Evolutionary conservation across 1,140 invertebrate species (phyloP).

Genomic region (Sminthurinus signatus): DNA sequence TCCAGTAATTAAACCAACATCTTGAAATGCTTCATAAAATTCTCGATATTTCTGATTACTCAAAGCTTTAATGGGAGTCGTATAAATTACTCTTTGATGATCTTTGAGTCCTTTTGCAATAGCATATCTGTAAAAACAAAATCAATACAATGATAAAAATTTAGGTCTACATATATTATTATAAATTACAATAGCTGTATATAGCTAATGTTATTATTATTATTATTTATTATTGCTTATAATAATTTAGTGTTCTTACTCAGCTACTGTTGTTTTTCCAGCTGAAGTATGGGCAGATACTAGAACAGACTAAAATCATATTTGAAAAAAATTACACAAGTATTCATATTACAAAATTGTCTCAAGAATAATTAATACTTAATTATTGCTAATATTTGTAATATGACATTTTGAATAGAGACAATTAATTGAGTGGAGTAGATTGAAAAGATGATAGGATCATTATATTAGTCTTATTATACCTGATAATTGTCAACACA

Average conservation of each 20-base stretch:
- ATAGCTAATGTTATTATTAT: no score
- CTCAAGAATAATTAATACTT: no score
- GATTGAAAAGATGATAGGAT: no score
- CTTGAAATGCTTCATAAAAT: conserved; percentile 94
- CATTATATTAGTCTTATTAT: no score
- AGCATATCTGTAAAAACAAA: conserved; percentile 57
- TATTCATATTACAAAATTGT: no score
- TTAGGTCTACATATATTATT: neutral
- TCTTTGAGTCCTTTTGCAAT: conserved; percentile 62
- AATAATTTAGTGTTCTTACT: no score
- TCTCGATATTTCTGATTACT: conserved; percentile 99
- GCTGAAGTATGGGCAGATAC: conserved; percentile 99
- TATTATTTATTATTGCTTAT: no score
- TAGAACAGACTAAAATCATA: conserved; percentile 90
- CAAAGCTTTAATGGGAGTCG: conserved; percentile 97
- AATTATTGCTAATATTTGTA: no score
- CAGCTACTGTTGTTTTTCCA: conserved; percentile 97
- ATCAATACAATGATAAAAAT: neutral
- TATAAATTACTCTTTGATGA: conserved; percentile 94
- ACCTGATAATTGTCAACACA: conserved; percentile 98
- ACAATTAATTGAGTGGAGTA: no score
- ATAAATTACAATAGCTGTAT: conserved; percentile 1
- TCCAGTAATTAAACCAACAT: conserved; percentile 96
- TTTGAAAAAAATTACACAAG: no score
- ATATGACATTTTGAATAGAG: no score